These are phyloP conservation scores for Psylliodes chrysocephalus DNA, from an alignment of 2,888 invertebrate genomes.

Conservation along the genomic window DNA sequence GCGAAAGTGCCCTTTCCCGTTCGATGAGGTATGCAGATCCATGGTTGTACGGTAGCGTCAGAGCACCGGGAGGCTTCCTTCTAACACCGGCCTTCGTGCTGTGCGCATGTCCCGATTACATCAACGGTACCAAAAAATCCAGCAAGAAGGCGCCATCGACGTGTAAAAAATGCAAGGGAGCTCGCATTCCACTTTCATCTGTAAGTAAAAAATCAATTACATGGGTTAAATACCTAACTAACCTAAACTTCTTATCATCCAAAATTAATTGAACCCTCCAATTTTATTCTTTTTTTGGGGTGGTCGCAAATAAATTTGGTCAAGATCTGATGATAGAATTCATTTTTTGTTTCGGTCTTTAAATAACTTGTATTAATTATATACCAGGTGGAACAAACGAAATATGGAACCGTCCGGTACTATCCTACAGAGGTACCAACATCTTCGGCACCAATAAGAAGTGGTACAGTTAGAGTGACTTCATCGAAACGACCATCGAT, in stretches of 20 bases:
- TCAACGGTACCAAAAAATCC: slow-evolving; percentile 79
- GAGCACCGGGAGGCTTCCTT: slow-evolving; percentile 56
- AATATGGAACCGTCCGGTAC: slow-evolving; percentile 74
- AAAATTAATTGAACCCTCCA: no score
- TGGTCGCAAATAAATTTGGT: no score
- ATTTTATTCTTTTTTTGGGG: no score
- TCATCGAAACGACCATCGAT: slow-evolving; percentile 74
- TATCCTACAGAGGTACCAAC: slow-evolving; percentile 56
- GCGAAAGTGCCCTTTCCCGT: slow-evolving; percentile 79
- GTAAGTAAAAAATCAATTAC: slow-evolving; percentile 28
- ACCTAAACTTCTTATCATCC: no score
- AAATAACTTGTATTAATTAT: no score
- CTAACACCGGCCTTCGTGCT: slow-evolving; percentile 76
- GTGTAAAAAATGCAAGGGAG: slow-evolving; percentile 87
- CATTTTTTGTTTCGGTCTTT: no score
- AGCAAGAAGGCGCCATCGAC: slow-evolving; percentile 79
- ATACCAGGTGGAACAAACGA: slow-evolving; percentile 46
- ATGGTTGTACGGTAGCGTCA: slow-evolving; percentile 83
- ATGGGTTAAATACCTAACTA: no score
- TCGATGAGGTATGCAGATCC: slow-evolving; percentile 88
- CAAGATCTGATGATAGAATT: no score
- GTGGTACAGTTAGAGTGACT: slow-evolving; percentile 73
- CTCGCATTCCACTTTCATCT: slow-evolving; percentile 76
- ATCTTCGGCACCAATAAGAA: slow-evolving; percentile 63
- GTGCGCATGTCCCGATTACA: slow-evolving; percentile 84